These are phyloP conservation scores for Mus pahari DNA, from an alignment of 2,113 vertebrate genomes.

Conservation along the genomic window DNA sequence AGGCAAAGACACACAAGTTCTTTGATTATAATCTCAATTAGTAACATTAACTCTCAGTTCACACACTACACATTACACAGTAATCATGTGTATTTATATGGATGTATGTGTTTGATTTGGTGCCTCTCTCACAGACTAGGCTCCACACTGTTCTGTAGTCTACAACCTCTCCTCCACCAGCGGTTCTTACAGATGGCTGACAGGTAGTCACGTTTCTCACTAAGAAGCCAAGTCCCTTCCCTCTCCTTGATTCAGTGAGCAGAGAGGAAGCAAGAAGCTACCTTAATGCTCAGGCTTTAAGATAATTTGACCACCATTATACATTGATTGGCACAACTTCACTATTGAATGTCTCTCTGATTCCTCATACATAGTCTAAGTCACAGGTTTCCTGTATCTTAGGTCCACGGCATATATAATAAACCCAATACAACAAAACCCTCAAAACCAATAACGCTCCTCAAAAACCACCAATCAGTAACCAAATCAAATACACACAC, in stretches of 20 bases:
- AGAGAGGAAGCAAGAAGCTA: neutral
- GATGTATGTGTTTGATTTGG: neutral
- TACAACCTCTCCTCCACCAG: neutral
- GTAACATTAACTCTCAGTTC: neutral
- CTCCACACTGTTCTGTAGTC: neutral
- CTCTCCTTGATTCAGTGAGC: neutral
- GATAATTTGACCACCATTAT: neutral
- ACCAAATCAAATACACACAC: neutral
- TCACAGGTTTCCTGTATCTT: neutral
- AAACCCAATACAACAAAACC: neutral
- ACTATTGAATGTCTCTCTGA: neutral
- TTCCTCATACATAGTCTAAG: neutral
- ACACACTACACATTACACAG: neutral
- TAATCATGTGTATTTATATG: neutral
- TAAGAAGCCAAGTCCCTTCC: neutral
- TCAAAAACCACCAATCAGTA: neutral
- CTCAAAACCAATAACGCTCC: neutral
- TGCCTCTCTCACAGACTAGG: neutral
- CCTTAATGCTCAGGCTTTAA: neutral
- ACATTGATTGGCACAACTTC: neutral
- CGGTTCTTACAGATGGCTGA: neutral
- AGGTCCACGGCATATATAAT: neutral
- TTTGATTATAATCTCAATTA: neutral
- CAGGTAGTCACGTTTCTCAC: neutral
- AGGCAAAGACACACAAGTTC: neutral